Percentiles rank a stretch among this genome's conserved stretches.
Evolutionary conservation across 2,888 invertebrate genomes (phyloP).

Genomic region (Acanthosepion pharaonis): DNA sequence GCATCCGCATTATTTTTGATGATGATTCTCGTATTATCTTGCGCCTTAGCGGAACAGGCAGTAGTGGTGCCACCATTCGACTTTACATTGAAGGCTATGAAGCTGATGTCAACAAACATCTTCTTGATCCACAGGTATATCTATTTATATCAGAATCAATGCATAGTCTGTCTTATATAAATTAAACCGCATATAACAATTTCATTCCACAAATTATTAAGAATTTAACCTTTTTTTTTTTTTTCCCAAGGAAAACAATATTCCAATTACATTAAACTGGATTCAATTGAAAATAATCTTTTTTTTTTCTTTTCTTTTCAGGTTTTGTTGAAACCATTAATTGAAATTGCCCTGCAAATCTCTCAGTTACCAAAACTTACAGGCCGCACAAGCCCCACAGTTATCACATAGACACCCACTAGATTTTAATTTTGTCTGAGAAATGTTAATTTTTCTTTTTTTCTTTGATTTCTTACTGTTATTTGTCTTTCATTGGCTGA

Average conservation of each 20-base stretch:
- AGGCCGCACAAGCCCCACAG: slow-evolving; percentile 92
- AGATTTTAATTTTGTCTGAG: too few relatives aligned
- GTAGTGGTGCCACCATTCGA: slow-evolving; percentile 96
- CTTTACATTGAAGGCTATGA: slow-evolving; percentile 95
- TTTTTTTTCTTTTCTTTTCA: slow-evolving; percentile 65
- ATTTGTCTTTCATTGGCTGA: too few relatives aligned
- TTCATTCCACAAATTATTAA: not conserved
- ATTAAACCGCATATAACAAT: not conserved
- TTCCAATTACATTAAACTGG: not conserved
- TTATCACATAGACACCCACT: slow-evolving; percentile 82
- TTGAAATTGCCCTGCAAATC: slow-evolving; percentile 89
- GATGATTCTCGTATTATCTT: slow-evolving; percentile 95
- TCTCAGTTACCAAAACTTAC: slow-evolving; percentile 88
- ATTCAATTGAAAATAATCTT: not conserved
- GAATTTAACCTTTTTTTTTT: not conserved
- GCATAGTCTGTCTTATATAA: not conserved
- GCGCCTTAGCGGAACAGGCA: slow-evolving; percentile 97
- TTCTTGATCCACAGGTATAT: slow-evolving; percentile 76
- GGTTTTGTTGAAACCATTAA: slow-evolving; percentile 87
- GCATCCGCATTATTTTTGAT: slow-evolving; percentile 92
- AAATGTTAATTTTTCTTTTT: too few relatives aligned
- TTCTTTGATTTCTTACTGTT: too few relatives aligned
- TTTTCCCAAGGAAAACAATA: not conserved
- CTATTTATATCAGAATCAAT: not conserved
- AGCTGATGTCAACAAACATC: slow-evolving; percentile 78